A percentile compares a stretch with the other conserved stretches of the same genome.
phyloP scores from a whole-genome alignment of 1,140 invertebrate genomes.

The Bombus terrestris region DNA sequence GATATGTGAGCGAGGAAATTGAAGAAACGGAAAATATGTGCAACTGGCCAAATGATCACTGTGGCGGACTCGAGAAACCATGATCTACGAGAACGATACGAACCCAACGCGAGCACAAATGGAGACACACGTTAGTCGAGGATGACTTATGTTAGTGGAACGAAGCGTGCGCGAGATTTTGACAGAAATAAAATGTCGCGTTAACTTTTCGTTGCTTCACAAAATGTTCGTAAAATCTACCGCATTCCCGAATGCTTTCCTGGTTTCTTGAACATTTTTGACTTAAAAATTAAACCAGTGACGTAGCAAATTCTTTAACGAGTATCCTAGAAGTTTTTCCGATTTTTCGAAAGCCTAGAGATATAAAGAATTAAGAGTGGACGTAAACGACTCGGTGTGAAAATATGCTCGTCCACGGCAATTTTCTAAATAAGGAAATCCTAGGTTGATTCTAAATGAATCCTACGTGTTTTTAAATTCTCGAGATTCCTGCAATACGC shows the following conservation, averaged over 20 bases:
- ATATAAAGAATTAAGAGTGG: too few species aligned
- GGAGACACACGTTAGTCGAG: not conserved
- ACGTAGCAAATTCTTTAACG: too few species aligned
- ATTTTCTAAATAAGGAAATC: too few species aligned
- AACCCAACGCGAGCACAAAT: not conserved
- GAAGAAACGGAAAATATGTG: slow-evolving; percentile 52
- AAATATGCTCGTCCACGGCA: too few species aligned
- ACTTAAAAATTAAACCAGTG: too few species aligned
- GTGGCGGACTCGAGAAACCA: slow-evolving; percentile 21
- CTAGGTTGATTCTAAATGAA: too few species aligned
- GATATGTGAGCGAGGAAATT: slow-evolving; percentile 21
- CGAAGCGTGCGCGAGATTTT: not conserved
- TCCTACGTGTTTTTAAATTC: not conserved
- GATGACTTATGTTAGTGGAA: not conserved
- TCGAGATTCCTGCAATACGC: not conserved
- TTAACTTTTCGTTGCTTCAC: slow-evolving; percentile 12
- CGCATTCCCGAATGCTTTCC: too few species aligned
- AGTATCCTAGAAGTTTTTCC: too few species aligned
- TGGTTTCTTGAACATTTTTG: too few species aligned
- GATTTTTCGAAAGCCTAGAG: too few species aligned
- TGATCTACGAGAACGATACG: not conserved
- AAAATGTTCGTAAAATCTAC: too few species aligned
- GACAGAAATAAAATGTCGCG: not conserved
- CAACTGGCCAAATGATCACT: slow-evolving; percentile 42
- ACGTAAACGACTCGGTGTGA: too few species aligned